Evolutionary conservation across 2,888 invertebrate species (phyloP).

Genomic region (Papilio elwesi): DNA sequence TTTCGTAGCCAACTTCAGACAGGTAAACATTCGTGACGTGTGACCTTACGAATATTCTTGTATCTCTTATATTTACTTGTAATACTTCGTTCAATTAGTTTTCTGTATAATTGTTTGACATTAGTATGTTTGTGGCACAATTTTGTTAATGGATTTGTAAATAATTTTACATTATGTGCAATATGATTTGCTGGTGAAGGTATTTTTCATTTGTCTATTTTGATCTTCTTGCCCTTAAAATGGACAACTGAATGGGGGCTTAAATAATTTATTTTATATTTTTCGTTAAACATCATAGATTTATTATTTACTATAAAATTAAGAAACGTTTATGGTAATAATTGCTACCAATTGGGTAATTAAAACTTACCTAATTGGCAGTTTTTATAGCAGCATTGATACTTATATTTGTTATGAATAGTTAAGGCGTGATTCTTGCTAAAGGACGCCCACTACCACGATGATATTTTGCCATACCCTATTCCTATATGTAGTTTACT

Average conservation of each 20-base stretch:
- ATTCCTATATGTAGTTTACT: no score
- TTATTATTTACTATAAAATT: neutral
- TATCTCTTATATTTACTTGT: neutral
- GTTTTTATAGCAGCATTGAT: no score
- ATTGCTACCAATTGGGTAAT: neutral
- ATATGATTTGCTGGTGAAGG: slow-evolving; percentile 21
- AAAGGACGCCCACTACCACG: no score
- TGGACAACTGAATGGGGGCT: slow-evolving; percentile 52
- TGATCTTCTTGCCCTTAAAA: slow-evolving; percentile 59
- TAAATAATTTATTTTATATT: slow-evolving; percentile 36
- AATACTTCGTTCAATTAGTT: neutral
- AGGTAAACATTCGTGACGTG: neutral
- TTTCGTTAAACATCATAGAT: slow-evolving; percentile 24
- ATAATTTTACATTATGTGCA: neutral
- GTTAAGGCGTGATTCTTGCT: no score
- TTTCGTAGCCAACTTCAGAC: neutral
- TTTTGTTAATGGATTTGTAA: neutral
- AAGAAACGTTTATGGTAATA: neutral
- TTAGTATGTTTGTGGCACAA: slow-evolving; percentile 18
- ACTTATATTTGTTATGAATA: no score
- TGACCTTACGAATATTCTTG: neutral
- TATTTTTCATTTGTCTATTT: slow-evolving; percentile 60
- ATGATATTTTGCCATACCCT: no score
- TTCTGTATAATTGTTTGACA: neutral
- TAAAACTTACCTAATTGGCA: neutral